A percentile compares a stretch with the other conserved stretches of the same genome.
Evolutionary conservation across 2,888 invertebrate species (phyloP).

Genomic region (Microctonus hyperodae): DNA sequence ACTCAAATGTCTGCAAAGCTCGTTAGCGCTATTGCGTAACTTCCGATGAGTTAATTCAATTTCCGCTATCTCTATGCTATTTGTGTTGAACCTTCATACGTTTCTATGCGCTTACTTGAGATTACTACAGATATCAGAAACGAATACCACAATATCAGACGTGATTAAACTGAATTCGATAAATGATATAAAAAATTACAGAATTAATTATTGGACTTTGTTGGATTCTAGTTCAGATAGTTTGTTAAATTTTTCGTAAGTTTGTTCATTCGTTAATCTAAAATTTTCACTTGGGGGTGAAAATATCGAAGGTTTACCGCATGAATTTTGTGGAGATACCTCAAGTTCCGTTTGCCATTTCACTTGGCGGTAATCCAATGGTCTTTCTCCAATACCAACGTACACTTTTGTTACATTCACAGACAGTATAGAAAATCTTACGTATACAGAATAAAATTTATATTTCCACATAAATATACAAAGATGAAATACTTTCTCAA

Average conservation of each 20-base stretch:
- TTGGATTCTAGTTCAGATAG: conserved; percentile 4
- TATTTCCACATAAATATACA: too few relatives aligned
- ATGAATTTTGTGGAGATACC: conserved; percentile 35
- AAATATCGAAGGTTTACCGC: conserved; percentile 25
- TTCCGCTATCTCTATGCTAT: not conserved
- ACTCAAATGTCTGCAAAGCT: not conserved
- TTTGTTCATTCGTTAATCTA: conserved; percentile 19
- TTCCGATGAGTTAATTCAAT: not conserved
- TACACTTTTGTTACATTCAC: too few relatives aligned
- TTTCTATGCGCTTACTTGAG: too few relatives aligned
- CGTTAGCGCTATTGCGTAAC: not conserved
- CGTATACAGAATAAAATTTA: not conserved
- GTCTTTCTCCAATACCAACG: conserved; percentile 36
- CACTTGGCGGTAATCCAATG: conserved; percentile 38
- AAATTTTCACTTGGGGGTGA: conserved; percentile 24
- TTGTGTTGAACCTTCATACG: not conserved
- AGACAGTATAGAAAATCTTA: not conserved
- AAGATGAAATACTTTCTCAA: conserved; percentile 8
- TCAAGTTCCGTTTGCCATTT: conserved; percentile 36
- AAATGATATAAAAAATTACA: not conserved
- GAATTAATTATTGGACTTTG: not conserved
- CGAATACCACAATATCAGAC: too few relatives aligned
- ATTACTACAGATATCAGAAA: not conserved
- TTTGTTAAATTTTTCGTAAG: conserved; percentile 26
- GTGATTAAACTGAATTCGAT: too few relatives aligned